Conservation (phyloP, 1,140 invertebrate genomes). For the Liolophura sinensis region DNA sequence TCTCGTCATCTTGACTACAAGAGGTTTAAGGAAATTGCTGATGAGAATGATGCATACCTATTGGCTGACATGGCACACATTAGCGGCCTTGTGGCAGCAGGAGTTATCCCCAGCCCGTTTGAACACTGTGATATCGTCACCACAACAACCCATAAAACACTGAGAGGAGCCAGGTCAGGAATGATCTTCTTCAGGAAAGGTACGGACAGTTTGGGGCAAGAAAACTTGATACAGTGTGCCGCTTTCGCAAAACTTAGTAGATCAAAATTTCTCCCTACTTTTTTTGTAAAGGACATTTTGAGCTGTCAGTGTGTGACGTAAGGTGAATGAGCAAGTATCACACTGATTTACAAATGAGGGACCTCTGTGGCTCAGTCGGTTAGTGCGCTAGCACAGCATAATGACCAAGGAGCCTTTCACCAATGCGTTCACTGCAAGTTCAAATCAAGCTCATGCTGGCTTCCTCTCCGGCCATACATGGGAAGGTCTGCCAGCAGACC, state of each 20-base stretch:
- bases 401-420: too few species aligned
- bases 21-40: slow-evolving; percentile 84
- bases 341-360: too few species aligned
- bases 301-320: too few species aligned
- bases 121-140: slow-evolving; percentile 92
- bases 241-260: neutral
- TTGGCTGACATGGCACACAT: slow-evolving; percentile 97
- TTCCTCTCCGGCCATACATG: too few species aligned
- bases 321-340: too few species aligned
- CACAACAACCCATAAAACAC: slow-evolving; percentile 95
- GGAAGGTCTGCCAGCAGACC: too few species aligned
- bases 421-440: too few species aligned
- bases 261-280: too few species aligned
- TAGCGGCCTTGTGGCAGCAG: slow-evolving; percentile 87
- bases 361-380: too few species aligned
- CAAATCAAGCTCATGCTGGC: too few species aligned
- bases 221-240: neutral
- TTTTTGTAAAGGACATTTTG: too few species aligned
- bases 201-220: slow-evolving; percentile 12
- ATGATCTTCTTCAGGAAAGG: slow-evolving; percentile 91
- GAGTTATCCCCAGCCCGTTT: slow-evolving; percentile 87
- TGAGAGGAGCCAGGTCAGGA: slow-evolving; percentile 86
- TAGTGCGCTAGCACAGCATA: too few species aligned
- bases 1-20: slow-evolving; percentile 78
- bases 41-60: slow-evolving; percentile 84